phyloP scores from a whole-genome alignment of 2,888 invertebrate genomes.

The Autographa pulchrina region DNA sequence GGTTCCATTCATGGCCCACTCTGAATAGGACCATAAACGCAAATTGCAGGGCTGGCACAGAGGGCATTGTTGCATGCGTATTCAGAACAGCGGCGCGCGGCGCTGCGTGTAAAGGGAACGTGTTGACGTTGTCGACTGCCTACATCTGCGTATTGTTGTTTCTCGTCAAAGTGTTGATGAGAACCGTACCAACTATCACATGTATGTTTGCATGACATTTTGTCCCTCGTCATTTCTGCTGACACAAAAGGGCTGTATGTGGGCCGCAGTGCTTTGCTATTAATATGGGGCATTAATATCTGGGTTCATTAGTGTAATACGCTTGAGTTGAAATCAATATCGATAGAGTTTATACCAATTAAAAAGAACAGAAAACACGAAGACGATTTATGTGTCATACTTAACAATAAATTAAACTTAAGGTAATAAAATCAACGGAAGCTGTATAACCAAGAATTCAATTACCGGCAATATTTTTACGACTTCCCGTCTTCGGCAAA shows the following conservation, averaged over 20 bases:
- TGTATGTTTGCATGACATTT: constrained; percentile 34
- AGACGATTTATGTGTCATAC: background rate
- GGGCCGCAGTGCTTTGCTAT: background rate
- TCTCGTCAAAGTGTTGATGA: constrained; percentile 43
- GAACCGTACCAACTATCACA: constrained; percentile 40
- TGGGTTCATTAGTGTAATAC: background rate
- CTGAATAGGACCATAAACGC: constrained; percentile 73
- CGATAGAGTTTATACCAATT: background rate
- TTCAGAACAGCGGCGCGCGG: constrained; percentile 35
- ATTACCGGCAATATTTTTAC: constrained; percentile 22
- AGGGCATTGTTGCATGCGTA: constrained; percentile 51
- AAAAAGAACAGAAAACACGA: background rate
- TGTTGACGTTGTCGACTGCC: constrained; percentile 38
- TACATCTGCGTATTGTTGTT: constrained; percentile 41
- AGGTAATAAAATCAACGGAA: constrained; percentile 2
- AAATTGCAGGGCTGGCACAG: constrained; percentile 72
- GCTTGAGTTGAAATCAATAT: background rate
- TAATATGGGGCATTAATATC: background rate
- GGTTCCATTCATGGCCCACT: constrained; percentile 67
- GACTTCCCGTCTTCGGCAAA: constrained; percentile 2
- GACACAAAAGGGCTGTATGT: background rate
- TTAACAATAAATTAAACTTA: background rate
- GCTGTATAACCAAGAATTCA: background rate
- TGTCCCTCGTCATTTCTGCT: constrained; percentile 14
- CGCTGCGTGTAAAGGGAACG: constrained; percentile 45